Evolutionary conservation across 2,113 vertebrate species (phyloP).

Genomic region (Silurus meridionalis): DNA sequence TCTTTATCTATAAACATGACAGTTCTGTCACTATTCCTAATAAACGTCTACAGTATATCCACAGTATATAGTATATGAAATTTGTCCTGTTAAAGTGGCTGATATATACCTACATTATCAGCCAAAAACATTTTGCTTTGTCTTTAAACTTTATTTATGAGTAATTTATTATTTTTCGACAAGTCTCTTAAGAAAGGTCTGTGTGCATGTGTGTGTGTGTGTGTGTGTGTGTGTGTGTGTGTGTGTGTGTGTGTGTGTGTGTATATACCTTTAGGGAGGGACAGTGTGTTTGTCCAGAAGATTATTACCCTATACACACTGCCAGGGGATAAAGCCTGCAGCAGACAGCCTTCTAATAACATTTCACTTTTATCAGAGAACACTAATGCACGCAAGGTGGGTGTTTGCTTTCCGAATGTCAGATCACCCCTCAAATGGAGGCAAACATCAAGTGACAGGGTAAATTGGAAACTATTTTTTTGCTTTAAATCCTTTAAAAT

Average conservation of each 20-base stretch:
- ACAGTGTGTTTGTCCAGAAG: conserved; percentile 71
- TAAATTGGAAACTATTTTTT: conserved; percentile 74
- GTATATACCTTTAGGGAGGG: conserved; percentile 54
- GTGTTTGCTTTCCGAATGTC: conserved; percentile 67
- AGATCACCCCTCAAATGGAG: conserved; percentile 65
- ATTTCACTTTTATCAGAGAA: conserved; percentile 74
- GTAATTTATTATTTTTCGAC: conserved; percentile 45
- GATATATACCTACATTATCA: conserved; percentile 68
- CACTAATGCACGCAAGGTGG: conserved; percentile 68
- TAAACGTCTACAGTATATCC: conserved; percentile 63
- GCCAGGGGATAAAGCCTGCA: conserved; percentile 64
- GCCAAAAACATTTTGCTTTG: conserved; percentile 55
- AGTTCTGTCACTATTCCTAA: conserved; percentile 63
- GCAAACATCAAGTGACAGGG: conserved; percentile 76
- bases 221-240: conserved; percentile 11
- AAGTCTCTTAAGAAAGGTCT: conserved; percentile 29
- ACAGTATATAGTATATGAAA: no score
- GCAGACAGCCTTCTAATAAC: conserved; percentile 71
- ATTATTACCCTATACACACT: conserved; percentile 69
- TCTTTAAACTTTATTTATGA: conserved; percentile 55
- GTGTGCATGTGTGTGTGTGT: background rate
- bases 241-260: background rate
- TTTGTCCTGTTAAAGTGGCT: conserved; percentile 60
- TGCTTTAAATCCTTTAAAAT: conserved; percentile 77
- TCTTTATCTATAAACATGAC: conserved; percentile 55